phyloP scores from a whole-genome alignment of 2,113 vertebrate genomes.

The Forbesichthys agassizii region DNA sequence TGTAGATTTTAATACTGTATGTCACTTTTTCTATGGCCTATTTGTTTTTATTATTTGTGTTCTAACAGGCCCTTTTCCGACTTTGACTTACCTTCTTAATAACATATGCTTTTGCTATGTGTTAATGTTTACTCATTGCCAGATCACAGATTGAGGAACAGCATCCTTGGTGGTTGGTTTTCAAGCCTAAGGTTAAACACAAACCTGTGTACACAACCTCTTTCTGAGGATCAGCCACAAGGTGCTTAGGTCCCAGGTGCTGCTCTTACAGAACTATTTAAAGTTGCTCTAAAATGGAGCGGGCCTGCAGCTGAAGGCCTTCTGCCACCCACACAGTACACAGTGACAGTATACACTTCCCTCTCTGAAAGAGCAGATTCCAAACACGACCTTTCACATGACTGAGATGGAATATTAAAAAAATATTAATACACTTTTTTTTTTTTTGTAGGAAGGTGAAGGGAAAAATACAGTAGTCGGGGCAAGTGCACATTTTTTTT shows the following conservation, averaged over 20 bases:
- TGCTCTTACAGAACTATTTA: constrained; percentile 68
- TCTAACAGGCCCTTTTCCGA: too few species aligned
- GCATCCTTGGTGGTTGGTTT: constrained; percentile 58
- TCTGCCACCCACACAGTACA: constrained; percentile 54
- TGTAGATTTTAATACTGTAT: too few species aligned
- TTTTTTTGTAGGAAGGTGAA: too few species aligned
- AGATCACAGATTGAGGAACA: constrained; percentile 64
- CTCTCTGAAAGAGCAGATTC: constrained; percentile 53
- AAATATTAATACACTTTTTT: not conserved
- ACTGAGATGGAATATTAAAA: constrained; percentile 48
- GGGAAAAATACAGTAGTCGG: too few species aligned
- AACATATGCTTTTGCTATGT: not conserved
- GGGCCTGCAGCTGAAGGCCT: constrained; percentile 61
- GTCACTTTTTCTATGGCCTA: too few species aligned
- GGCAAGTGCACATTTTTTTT: too few species aligned
- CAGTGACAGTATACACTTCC: constrained; percentile 64
- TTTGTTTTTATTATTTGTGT: too few species aligned
- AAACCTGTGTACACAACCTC: constrained; percentile 58
- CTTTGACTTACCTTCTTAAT: too few species aligned
- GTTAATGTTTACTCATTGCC: constrained; percentile 7
- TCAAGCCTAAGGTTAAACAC: constrained; percentile 38
- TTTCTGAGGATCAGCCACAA: constrained; percentile 45
- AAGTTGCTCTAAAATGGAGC: constrained; percentile 69
- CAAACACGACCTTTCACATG: constrained; percentile 53
- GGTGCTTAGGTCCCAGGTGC: constrained; percentile 66